Base-by-base conservation (phyloP, 30 jellyfish, hydroid and myxozoan genomes). In the Turritopsis dohrnii region DNA sequence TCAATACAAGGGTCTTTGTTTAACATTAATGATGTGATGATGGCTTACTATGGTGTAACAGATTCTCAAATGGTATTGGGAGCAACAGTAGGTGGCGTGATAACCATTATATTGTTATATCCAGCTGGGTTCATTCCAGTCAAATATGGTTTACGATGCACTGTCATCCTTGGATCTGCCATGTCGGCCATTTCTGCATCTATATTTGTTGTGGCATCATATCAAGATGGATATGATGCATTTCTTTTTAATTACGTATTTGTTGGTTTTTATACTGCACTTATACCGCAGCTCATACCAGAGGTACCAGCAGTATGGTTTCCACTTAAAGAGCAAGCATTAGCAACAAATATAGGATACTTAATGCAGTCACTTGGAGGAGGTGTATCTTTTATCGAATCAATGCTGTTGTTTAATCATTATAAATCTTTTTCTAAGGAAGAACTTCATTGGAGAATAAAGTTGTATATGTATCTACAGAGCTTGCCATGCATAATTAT, bases 291-390 rank as follows among this genome's bases (percentile, higher is more conserved):
- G 77, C 19, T 69, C 22, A 27, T 27, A n/a, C 77, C 77, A 7
- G 77, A 69, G 28, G 19, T 69, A n/a, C 19, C 77, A 69, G 77
- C 77, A n/a, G 77, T 19, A 19, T 69, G 77, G 77, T 69, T 69
- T 69, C 77, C 77, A 9, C 9, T 21, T 7, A 19, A 69, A 8
- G 31, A 69, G 19, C 77, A 69, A n/a, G 30, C 77, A n/a, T 27
- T 69, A 69, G 77, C 77, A n/a, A 69, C 77, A 17, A 69, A 27
- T 69, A 69, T 69, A 69, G 19, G 30, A 0, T 69, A n/a, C 30
- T 16, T 9, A 27, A 69, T 69, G 77, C 77, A 69, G 22, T n/a
- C 31, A n/a, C 0, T 69, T 27, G 77, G 77, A 7, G 77, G 28
- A 8, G 77, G 23, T 0, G 19, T 69, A n/a, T n/a, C 31, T 7